Evolutionary conservation across 2,888 invertebrate genomes (phyloP), one percentile per base, ranked within the genome.

Genomic region (Fragum whitleyi): DNA sequence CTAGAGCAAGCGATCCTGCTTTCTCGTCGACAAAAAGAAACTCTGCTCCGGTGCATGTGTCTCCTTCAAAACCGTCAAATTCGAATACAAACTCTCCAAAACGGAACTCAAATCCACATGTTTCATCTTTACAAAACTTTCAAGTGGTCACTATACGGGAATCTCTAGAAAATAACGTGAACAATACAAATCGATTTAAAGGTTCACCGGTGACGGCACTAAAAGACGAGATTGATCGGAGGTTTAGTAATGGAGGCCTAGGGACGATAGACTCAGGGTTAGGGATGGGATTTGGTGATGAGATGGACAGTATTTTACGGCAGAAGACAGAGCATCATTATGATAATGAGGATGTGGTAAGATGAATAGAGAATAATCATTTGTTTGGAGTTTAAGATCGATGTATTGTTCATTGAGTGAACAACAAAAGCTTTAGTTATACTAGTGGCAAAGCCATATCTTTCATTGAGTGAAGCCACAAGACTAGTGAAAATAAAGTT

Each of bases 151-250:
- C 90, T 53, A 90, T 90, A 74, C 84, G 86, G 55, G 88, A 90
- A 42, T 89, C 89, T 23, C 53, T 90, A 23, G 88, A 89, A 61
- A 81, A 82, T 77, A 80, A 82, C 80, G 82, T 85, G 61, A 89
- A 85, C 73, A 88, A 85, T 82, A 83, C 87, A 19, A 85, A 81
- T 65, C 85, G 90, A 74, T 87, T 87, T 75, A 90, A 90, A 83
- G 93, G 93, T 16, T 93, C 93, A 2, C 93, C 93, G 2, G 93
- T 93, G 67, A 92, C 91, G n/a, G 91, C 92, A 11, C 82, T 93
- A 36, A 93, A 93, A 76, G 92, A 93, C 69, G 92, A 92, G 71
- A 93, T 93, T 23, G 93, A 93, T 81, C 73, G 86, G n/a, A 81
- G 91, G 55, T 92, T 87, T 61, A 84, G 84, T 29, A 89, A 88